phyloP scores from a whole-genome alignment of 2,888 invertebrate species.

The Noctua pronuba region DNA sequence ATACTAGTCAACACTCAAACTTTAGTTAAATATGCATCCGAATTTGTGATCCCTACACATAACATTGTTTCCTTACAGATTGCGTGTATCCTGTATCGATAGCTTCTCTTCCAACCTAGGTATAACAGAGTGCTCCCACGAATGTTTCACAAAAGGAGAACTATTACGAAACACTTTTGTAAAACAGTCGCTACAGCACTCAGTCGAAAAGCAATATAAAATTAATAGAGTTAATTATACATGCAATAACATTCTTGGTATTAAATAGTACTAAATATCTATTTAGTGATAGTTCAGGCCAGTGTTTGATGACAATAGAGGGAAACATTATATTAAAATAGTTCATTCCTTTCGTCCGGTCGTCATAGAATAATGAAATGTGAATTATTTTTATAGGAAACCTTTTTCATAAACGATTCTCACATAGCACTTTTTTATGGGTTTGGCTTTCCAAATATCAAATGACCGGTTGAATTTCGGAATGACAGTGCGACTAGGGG shows the following conservation, averaged over 20 bases:
- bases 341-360: constrained; percentile 63
- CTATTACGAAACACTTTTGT: constrained; percentile 59
- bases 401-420: constrained; percentile 46
- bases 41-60: constrained; percentile 19
- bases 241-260: constrained; percentile 72
- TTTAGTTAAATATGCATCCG: neutral
- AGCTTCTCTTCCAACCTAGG: constrained; percentile 55
- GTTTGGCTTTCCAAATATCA: constrained; percentile 34
- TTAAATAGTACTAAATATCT: constrained; percentile 71
- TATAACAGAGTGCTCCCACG: constrained; percentile 59
- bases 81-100: constrained; percentile 55
- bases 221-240: constrained; percentile 63
- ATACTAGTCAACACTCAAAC: neutral
- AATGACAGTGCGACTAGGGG: constrained; percentile 41
- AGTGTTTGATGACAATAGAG: constrained; percentile 82
- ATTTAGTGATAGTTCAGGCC: constrained; percentile 84
- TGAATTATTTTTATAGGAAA: constrained; percentile 66
- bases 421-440: constrained; percentile 42
- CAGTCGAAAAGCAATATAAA: constrained; percentile 67
- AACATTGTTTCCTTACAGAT: constrained; percentile 42
- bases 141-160: constrained; percentile 66
- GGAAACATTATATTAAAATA: constrained; percentile 54
- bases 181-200: constrained; percentile 65
- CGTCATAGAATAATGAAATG: constrained; percentile 53
- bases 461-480: constrained; percentile 49